Evolutionary conservation across 2,113 vertebrate genomes (phyloP), one percentile per base, ranked within the genome.

Genomic region (Aspidoscelis tigris): DNA sequence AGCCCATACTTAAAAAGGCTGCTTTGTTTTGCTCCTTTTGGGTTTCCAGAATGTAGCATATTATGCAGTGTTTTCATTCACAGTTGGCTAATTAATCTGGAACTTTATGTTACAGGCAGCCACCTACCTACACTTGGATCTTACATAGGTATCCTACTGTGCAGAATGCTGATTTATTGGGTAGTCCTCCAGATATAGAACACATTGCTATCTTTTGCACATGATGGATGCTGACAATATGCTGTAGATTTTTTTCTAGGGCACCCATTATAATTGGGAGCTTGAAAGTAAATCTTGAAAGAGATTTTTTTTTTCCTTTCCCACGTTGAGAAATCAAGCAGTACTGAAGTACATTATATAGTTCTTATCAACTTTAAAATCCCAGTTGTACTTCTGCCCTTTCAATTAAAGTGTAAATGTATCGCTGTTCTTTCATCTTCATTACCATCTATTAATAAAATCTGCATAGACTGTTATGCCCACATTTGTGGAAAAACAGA

Each of bases 301-400:
- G 7, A 75, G 71, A 89, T 85, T 84, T 50, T 84, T 20, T 89
- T 71, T 92, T 61, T 43, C 87, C 41, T 81, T 33, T 33, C 7
- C 33, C 6, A 53, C 83, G n/a, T 78, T 44, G 72, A 82, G 47
- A 90, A 50, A 9, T 92, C 88, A 86, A 86, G 76, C 85, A 78
- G 81, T 77, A 69, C 53, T 39, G 10, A 72, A 83, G 41, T 66
- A 65, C 18, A 33, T 43, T 5, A 9, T 58, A 83, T 14, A 33
- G 18, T 50, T 83, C 50, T n/a, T 76, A 18, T 74, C 22, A 75
- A 83, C 61, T 82, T 65, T 75, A 66, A 75, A 83, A 47, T 83
- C 81, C 81, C 72, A 83, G 43, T 65, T 83, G 72, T 41, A 65
- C 61, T 65, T 0, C 41, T 33, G 55, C 58, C 41, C 72, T 83